phyloP scores from a whole-genome alignment of 1,140 invertebrate species.

The Drosophila nikananu region DNA sequence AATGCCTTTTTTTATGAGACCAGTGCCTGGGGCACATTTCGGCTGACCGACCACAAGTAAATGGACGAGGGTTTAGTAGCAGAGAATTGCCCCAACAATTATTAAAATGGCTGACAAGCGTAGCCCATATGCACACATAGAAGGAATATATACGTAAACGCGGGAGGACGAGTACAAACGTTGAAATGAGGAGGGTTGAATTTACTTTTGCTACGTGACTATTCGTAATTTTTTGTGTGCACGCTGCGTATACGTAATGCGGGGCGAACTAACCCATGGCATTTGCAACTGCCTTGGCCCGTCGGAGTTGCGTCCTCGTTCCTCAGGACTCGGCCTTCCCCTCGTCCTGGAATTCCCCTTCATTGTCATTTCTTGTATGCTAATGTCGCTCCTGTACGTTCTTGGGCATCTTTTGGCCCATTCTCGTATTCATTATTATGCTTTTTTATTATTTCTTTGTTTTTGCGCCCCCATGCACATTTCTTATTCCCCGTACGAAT shows the following conservation, averaged over 20 bases:
- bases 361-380: conserved; percentile 43
- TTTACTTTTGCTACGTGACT: conserved; percentile 73
- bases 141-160: conserved; percentile 3
- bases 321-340: not conserved
- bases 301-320: conserved; percentile 2
- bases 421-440: conserved; percentile 46
- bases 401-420: conserved; percentile 15
- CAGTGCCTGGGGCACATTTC: conserved; percentile 23
- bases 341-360: conserved; percentile 12
- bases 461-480: conserved; percentile 18
- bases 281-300: conserved; percentile 44
- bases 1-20: too few species aligned
- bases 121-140: conserved; percentile 40
- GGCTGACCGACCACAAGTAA: conserved; percentile 35
- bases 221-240: conserved; percentile 64
- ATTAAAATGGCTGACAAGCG: conserved; percentile 74
- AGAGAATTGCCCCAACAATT: conserved; percentile 73
- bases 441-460: conserved; percentile 52
- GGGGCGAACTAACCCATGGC: conserved; percentile 36
- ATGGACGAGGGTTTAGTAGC: conserved; percentile 52
- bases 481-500: conserved; percentile 16
- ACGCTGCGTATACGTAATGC: conserved; percentile 58
- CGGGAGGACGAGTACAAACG: conserved; percentile 5
- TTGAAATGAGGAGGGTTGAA: conserved; percentile 44
- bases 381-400: conserved; percentile 33